These are phyloP conservation scores for Telmatherina bonti DNA, from an alignment of 2,797 vertebrate species.

Conservation along the genomic window DNA sequence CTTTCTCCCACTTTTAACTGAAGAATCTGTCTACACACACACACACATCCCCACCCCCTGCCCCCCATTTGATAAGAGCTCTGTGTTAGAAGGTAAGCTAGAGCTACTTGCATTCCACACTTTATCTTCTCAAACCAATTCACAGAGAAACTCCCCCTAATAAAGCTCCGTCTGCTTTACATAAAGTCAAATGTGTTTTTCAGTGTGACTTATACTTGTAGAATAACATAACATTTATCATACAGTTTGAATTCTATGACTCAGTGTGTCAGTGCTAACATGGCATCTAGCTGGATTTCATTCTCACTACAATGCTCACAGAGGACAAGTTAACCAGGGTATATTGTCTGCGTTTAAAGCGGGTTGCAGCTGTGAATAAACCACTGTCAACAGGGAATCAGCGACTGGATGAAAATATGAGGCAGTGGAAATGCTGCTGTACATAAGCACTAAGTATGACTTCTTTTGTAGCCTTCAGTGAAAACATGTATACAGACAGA, in stretches of 20 bases:
- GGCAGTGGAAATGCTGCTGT: background rate
- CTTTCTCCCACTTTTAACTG: constrained; percentile 16
- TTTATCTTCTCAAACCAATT: constrained; percentile 22
- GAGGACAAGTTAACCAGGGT: constrained; percentile 36
- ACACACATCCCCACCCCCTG: too few relatives aligned
- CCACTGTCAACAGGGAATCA: constrained; percentile 45
- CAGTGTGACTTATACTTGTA: constrained; percentile 3
- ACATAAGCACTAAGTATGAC: background rate
- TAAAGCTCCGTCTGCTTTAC: background rate
- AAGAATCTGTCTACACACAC: constrained; percentile 15
- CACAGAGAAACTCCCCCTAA: constrained; percentile 14
- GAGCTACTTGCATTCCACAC: constrained; percentile 7
- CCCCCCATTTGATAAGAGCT: constrained; percentile 1
- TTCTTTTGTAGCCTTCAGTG: background rate
- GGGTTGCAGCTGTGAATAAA: constrained; percentile 45
- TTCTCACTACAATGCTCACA: constrained; percentile 33
- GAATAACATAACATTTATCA: too few relatives aligned
- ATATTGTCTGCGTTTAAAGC: constrained; percentile 51
- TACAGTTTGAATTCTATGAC: constrained; percentile 27
- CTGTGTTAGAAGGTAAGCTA: constrained; percentile 5
- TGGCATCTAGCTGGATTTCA: constrained; percentile 41
- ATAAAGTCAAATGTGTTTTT: constrained; percentile 22
- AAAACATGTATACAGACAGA: background rate
- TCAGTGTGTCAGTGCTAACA: constrained; percentile 35
- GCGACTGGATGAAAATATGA: constrained; percentile 36